Conservation (phyloP, 1,140 invertebrate genomes). For the Leptopilina boulardi region DNA sequence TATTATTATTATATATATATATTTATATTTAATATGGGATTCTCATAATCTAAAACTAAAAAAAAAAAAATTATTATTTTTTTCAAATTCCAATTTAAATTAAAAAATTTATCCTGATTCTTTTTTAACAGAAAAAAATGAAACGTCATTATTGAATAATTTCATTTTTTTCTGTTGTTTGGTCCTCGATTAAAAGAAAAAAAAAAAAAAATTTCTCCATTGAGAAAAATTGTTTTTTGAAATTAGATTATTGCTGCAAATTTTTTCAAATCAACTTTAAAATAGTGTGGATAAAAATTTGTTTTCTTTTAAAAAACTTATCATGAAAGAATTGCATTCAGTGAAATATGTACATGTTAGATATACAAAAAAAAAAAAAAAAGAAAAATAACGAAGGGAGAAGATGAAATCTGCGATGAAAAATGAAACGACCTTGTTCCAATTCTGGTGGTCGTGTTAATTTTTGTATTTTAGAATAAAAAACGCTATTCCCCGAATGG, state of each 20-base stretch:
- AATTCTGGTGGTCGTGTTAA: conserved; percentile 8
- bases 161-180: background rate
- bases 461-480: conserved; percentile 36
- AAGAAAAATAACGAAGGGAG: conserved; percentile 16
- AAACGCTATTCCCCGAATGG: conserved; percentile 33
- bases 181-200: conserved; percentile 4
- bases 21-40: too few relatives aligned
- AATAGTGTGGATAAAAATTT: background rate
- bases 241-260: background rate
- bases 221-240: background rate
- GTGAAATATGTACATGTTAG: background rate
- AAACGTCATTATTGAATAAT: background rate
- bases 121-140: background rate
- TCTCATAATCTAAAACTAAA: too few relatives aligned
- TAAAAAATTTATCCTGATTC: background rate
- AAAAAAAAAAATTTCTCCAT: background rate
- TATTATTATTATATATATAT: background rate
- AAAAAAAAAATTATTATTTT: too few relatives aligned
- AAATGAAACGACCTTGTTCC: conserved; percentile 31
- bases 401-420: background rate
- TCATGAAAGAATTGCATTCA: conserved; percentile 17
- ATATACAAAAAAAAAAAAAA: background rate
- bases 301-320: background rate
- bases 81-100: background rate
- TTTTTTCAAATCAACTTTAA: background rate